Percentiles rank a stretch among this genome's conserved stretches.
These are phyloP conservation scores for Vimba vimba DNA, from an alignment of 2,113 vertebrate genomes.

Conservation along the genomic window DNA sequence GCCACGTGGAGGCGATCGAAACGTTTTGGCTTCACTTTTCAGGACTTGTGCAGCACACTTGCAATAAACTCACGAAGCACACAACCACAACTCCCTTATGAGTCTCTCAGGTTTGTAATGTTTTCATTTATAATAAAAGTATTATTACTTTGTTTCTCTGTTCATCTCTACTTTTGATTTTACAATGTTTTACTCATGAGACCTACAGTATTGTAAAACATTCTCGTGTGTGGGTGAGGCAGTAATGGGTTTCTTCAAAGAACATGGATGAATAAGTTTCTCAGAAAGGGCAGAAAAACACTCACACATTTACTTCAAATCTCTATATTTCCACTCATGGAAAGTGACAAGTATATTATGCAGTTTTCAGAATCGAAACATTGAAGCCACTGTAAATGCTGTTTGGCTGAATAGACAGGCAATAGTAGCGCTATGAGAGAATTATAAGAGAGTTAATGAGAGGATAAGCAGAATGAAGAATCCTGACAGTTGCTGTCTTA, in stretches of 20 bases:
- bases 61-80: not conserved
- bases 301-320: conserved; percentile 12
- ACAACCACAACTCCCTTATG: not conserved
- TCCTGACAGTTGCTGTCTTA: not conserved
- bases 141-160: conserved; percentile 11
- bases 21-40: too few species aligned
- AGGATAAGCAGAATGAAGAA: not conserved
- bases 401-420: not conserved
- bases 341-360: conserved; percentile 35
- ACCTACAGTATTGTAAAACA: not conserved
- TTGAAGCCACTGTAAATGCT: not conserved
- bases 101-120: not conserved
- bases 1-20: too few species aligned
- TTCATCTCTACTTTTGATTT: not conserved
- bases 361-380: not conserved
- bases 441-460: conserved; percentile 29
- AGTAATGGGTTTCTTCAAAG: conserved; percentile 29
- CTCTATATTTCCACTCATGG: conserved; percentile 8
- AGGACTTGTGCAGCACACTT: too few species aligned
- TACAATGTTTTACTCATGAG: not conserved
- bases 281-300: not conserved
- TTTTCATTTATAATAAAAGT: not conserved
- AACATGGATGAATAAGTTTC: conserved; percentile 8
- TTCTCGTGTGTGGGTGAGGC: not conserved
- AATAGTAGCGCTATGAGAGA: not conserved